Evolutionary conservation across 2,113 vertebrate species (phyloP).

Genomic region (Odobenus rosmarus): DNA sequence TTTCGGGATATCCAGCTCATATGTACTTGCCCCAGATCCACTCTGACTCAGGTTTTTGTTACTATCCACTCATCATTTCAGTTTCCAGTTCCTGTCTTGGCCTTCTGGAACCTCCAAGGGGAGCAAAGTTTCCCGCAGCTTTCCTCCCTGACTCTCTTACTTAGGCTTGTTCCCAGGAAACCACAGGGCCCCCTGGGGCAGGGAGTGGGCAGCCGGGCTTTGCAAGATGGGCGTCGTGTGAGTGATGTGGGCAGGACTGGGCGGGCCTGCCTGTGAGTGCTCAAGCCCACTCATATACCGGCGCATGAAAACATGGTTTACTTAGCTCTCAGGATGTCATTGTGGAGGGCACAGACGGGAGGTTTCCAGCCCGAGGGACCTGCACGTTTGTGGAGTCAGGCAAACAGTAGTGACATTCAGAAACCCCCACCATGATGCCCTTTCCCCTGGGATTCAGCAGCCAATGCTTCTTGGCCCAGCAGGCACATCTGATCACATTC

Average conservation of each 20-base stretch:
- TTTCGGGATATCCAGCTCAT: neutral
- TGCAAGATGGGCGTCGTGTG: fast-evolving
- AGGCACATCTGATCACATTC: fast-evolving
- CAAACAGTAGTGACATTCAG: fast-evolving
- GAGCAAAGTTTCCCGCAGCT: fast-evolving
- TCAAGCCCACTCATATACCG: fast-evolving
- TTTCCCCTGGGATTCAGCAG: fast-evolving
- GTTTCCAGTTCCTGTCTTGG: neutral
- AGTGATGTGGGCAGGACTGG: neutral
- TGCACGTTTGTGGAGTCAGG: neutral
- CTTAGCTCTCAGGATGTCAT: neutral
- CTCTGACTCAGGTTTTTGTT: too few relatives aligned
- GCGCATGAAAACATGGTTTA: fast-evolving
- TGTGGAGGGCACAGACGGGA: neutral
- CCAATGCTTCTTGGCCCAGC: fast-evolving
- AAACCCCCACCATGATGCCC: fast-evolving
- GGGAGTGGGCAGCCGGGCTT: neutral
- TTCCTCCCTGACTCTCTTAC: too few relatives aligned
- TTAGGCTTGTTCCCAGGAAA: neutral
- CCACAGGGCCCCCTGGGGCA: fast-evolving
- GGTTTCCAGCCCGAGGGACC: neutral
- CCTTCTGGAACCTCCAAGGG: neutral
- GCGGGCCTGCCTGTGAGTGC: fast-evolving
- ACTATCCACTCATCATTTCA: fast-evolving
- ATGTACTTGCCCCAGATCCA: neutral